These are phyloP conservation scores for Oxyruncus cristatus DNA, from an alignment of 2,113 vertebrate species.

Conservation along the genomic window DNA sequence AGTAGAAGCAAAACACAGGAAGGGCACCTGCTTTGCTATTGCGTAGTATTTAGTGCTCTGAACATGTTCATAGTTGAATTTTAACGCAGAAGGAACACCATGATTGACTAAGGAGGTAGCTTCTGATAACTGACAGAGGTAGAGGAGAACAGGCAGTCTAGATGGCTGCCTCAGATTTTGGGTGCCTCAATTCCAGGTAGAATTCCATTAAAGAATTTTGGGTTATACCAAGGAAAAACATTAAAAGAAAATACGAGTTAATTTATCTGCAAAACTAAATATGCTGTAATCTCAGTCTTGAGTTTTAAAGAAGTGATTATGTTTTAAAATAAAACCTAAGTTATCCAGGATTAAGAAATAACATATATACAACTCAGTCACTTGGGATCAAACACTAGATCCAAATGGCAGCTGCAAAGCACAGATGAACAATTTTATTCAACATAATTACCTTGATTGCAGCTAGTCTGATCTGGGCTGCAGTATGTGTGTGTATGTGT, in stretches of 20 bases:
- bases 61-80: background rate
- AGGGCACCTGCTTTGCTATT: background rate
- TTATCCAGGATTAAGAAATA: conserved; percentile 1
- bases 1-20: background rate
- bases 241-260: background rate
- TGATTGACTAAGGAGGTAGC: background rate
- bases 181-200: accelerated
- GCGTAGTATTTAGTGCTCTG: background rate
- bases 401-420: conserved; percentile 69
- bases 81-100: background rate
- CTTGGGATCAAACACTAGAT: conserved; percentile 74
- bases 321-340: conserved; percentile 3
- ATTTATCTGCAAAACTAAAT: background rate
- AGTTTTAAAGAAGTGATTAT: background rate
- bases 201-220: background rate
- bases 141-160: background rate
- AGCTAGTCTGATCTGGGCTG: conserved; percentile 78
- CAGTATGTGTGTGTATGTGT: conserved; percentile 49
- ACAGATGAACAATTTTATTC: conserved; percentile 73
- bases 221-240: background rate
- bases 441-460: conserved; percentile 82
- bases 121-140: background rate
- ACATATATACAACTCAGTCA: conserved; percentile 14
- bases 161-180: background rate
- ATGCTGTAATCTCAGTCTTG: background rate